Evolutionary conservation across 2,113 vertebrate genomes (phyloP).

Genomic region (Corydoras maculifer): DNA sequence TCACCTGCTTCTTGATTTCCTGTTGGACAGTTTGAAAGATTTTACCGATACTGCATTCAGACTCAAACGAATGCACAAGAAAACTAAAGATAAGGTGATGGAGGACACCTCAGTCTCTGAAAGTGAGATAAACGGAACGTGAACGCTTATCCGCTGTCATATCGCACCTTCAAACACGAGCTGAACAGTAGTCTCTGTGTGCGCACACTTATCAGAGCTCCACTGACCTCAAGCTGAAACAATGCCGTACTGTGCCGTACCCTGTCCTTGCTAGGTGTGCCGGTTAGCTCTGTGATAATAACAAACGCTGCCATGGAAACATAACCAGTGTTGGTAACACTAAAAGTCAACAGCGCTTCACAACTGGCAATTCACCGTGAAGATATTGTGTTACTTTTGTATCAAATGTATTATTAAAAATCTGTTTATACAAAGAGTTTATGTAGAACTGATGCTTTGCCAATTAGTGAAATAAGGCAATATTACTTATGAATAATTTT

Average conservation of each 20-base stretch:
- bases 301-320: slow-evolving; percentile 31
- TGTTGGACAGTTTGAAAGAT: no score
- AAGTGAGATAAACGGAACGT: slow-evolving; percentile 1
- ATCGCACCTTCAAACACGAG: slow-evolving; percentile 1
- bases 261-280: slow-evolving; percentile 17
- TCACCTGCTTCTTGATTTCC: no score
- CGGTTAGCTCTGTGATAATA: slow-evolving; percentile 12
- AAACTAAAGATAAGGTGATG: background rate
- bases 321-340: background rate
- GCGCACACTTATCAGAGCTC: slow-evolving; percentile 6
- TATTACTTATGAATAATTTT: no score
- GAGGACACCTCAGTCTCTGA: background rate
- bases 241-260: slow-evolving; percentile 5
- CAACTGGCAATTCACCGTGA: background rate
- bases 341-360: background rate
- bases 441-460: no score
- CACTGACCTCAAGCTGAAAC: slow-evolving; percentile 3
- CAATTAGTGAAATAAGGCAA: no score
- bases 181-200: slow-evolving; percentile 20
- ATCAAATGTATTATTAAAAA: background rate
- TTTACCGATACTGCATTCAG: no score
- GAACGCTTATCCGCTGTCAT: background rate
- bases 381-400: background rate
- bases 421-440: no score
- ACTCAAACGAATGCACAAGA: no score